phyloP scores from a whole-genome alignment of 92 coral and sea anemone species.

The Paramuricea clavata region DNA sequence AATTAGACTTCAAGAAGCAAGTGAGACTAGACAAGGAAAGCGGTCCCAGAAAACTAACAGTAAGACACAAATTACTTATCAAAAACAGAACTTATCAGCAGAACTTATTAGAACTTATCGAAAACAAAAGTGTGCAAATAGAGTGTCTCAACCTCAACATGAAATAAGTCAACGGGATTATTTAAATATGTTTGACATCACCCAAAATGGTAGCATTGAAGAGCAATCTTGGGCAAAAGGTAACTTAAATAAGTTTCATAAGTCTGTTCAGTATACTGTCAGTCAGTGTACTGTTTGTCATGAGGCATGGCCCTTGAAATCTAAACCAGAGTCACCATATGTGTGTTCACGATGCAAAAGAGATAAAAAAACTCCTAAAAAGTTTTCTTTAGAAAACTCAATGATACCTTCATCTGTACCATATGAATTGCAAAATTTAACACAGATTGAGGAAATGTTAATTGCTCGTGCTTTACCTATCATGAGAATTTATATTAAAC shows the following conservation, averaged over 20 bases:
- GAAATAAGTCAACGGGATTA: not conserved
- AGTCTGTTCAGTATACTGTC: too few relatives aligned
- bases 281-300: too few relatives aligned
- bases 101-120: too few relatives aligned
- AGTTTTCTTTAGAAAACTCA: too few relatives aligned
- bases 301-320: too few relatives aligned
- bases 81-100: too few relatives aligned
- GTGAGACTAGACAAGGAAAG: not conserved
- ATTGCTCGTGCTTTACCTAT: slow-evolving; percentile 63
- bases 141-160: not conserved
- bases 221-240: not conserved
- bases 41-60: not conserved
- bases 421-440: too few relatives aligned
- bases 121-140: slow-evolving; percentile 10
- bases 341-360: slow-evolving; percentile 61
- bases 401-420: too few relatives aligned
- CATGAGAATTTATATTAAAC: too few relatives aligned
- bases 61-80: too few relatives aligned
- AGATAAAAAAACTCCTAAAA: slow-evolving; percentile 53
- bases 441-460: too few relatives aligned
- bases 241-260: slow-evolving; percentile 5
- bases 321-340: slow-evolving; percentile 58
- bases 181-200: too few relatives aligned
- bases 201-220: not conserved
- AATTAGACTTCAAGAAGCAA: slow-evolving; percentile 16